Evolutionary conservation across 2,113 vertebrate species (phyloP).

Genomic region (Scalopus aquaticus): DNA sequence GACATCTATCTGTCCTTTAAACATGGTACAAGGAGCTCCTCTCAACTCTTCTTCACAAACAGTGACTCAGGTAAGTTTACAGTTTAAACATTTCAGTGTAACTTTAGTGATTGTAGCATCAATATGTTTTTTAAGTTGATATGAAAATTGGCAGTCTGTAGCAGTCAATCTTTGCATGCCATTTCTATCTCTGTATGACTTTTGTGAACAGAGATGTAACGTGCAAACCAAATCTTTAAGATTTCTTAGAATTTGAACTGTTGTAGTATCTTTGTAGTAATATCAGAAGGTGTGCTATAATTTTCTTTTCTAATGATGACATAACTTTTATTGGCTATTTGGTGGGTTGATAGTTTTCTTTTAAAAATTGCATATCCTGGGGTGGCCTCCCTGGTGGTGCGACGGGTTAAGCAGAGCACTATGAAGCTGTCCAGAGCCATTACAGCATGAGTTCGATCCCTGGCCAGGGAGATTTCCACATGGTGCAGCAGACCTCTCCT

Average conservation of each 20-base stretch:
- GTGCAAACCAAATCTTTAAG: neutral
- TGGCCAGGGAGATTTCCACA: too few species aligned
- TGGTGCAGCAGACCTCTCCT: too few species aligned
- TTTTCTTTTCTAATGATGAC: neutral
- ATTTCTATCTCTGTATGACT: neutral
- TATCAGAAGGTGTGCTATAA: neutral
- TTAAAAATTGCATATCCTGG: neutral
- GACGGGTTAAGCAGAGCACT: too few species aligned
- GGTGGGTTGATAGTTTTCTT: neutral
- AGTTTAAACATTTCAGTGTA: neutral
- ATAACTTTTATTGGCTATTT: neutral
- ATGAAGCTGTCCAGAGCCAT: too few species aligned
- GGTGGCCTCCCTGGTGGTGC: too few species aligned
- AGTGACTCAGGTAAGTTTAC: slow-evolving; percentile 84
- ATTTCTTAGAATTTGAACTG: slow-evolving; percentile 30
- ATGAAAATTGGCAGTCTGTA: slow-evolving; percentile 20
- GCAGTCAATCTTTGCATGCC: neutral
- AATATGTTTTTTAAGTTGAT: neutral
- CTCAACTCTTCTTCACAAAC: slow-evolving; percentile 77
- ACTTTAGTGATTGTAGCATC: neutral
- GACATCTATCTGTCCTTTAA: slow-evolving; percentile 65
- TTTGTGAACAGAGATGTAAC: neutral
- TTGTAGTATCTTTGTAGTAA: neutral
- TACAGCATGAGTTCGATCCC: too few species aligned
- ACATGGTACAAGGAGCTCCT: slow-evolving; percentile 66